Percentiles rank a stretch among this genome's conserved stretches.
These are phyloP conservation scores for Cydia splendana DNA, from an alignment of 1,140 invertebrate genomes.

Conservation along the genomic window DNA sequence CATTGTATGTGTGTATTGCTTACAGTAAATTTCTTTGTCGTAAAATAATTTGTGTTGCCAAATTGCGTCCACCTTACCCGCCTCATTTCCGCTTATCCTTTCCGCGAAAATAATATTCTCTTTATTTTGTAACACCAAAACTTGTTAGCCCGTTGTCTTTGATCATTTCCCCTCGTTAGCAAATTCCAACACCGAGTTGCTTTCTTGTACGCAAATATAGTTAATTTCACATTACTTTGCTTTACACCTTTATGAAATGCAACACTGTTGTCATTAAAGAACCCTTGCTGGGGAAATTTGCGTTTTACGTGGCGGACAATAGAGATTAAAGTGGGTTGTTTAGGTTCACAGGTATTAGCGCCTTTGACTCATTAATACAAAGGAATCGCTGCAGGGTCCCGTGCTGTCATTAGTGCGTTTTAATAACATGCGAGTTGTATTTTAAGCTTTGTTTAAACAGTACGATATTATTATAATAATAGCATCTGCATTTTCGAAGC, in stretches of 20 bases:
- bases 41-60: neutral
- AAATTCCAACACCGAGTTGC: neutral
- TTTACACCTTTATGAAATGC: conserved; percentile 32
- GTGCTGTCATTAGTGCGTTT: conserved; percentile 54
- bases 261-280: conserved; percentile 27
- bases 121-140: conserved; percentile 9
- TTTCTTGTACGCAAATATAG: conserved; percentile 26
- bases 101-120: neutral
- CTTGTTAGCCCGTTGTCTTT: conserved; percentile 13
- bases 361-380: conserved; percentile 48
- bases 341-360: conserved; percentile 35
- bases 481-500: neutral
- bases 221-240: conserved; percentile 32
- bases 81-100: neutral
- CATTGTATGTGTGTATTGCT: neutral
- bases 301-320: neutral
- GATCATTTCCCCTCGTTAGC: conserved; percentile 27
- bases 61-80: conserved; percentile 4
- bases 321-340: neutral
- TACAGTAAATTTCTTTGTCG: neutral
- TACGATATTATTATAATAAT: neutral
- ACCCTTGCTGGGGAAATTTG: neutral
- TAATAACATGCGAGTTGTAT: conserved; percentile 44
- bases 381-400: conserved; percentile 52
- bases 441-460: neutral